Evolutionary conservation across 2,888 invertebrate species (phyloP).

Genomic region (Ceraclea dissimilis): DNA sequence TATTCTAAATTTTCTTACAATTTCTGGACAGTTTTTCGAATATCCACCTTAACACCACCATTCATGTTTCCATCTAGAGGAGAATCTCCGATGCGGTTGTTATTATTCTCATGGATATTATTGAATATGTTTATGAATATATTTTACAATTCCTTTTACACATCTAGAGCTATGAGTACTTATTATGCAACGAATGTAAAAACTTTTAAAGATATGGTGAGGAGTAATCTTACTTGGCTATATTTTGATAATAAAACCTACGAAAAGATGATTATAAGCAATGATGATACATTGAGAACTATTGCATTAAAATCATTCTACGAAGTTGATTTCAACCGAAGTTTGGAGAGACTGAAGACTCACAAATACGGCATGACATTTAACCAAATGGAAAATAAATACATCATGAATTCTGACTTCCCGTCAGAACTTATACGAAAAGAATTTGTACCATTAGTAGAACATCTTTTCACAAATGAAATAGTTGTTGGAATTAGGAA

Average conservation of each 20-base stretch:
- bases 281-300: not conserved
- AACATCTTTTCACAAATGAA: not conserved
- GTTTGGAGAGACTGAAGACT: not conserved
- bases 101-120: not conserved
- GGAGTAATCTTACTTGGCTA: not conserved
- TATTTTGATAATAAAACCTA: not conserved
- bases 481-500: not conserved
- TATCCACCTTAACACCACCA: not conserved
- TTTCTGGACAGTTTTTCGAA: not conserved
- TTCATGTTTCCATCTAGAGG: not conserved
- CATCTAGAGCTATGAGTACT: not conserved
- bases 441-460: not conserved
- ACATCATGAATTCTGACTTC: not conserved
- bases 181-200: not conserved
- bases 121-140: not conserved
- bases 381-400: not conserved
- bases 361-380: not conserved
- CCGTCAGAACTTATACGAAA: not conserved
- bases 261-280: not conserved
- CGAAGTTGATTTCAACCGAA: not conserved
- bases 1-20: not conserved
- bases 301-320: not conserved
- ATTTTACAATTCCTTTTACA: conserved; percentile 1
- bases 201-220: not conserved
- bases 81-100: not conserved